Conservation (phyloP, 2,113 vertebrate species). For the Casuarius casuarius region DNA sequence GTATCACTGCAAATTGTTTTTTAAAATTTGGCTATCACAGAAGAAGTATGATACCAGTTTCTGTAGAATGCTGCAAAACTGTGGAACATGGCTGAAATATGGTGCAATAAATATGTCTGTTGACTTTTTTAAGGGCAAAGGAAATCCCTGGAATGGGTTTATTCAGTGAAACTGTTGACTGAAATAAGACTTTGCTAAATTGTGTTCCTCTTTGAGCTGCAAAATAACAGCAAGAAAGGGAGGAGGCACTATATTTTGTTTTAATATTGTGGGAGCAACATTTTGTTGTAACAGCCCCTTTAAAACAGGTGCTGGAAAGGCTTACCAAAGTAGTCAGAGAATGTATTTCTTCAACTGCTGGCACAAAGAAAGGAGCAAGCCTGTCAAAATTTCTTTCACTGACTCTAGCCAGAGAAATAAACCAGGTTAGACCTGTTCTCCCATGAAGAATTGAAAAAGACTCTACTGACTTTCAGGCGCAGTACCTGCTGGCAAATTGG, state of each 20-base stretch:
- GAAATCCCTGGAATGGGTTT: background rate
- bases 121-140: background rate
- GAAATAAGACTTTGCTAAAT: background rate
- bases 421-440: background rate
- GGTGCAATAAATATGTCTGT: rapidly evolving
- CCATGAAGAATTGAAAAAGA: background rate
- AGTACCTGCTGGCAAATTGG: background rate
- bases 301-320: background rate
- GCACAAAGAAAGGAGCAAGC: background rate
- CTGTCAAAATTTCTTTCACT: background rate
- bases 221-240: background rate
- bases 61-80: background rate
- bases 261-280: background rate
- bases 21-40: background rate
- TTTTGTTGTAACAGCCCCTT: background rate
- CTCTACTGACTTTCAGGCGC: background rate
- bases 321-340: background rate
- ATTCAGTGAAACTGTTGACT: background rate
- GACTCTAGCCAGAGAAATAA: background rate
- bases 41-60: background rate
- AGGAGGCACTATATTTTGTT: background rate
- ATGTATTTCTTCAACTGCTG: background rate
- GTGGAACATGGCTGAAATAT: background rate
- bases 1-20: background rate
- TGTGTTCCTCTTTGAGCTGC: background rate